Percentiles rank a stretch among this genome's conserved stretches.
Evolutionary conservation across 2,797 vertebrate species (phyloP).

Genomic region (Hybognathus amarus): DNA sequence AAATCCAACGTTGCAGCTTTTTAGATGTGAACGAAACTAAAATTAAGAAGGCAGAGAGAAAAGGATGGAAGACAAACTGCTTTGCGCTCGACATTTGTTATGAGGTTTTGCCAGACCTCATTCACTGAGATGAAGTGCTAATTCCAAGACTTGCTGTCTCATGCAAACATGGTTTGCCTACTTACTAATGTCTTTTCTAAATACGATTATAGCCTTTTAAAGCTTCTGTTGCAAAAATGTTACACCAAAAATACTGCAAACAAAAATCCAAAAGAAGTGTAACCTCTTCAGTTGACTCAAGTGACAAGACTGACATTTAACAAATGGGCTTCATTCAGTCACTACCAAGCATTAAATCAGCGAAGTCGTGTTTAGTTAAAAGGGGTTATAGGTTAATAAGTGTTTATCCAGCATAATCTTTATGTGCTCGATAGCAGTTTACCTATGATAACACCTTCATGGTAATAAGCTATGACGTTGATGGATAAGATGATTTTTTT

Average conservation of each 20-base stretch:
- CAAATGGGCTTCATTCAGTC: slow-evolving; percentile 2
- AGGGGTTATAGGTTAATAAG: slow-evolving; percentile 41
- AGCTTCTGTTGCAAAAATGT: background rate
- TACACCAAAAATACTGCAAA: background rate
- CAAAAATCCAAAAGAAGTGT: background rate
- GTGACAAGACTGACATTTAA: slow-evolving; percentile 6
- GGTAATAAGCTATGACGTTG: slow-evolving; percentile 22
- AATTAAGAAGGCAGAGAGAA: background rate
- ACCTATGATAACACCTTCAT: slow-evolving; percentile 19
- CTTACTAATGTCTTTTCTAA: slow-evolving; percentile 14
- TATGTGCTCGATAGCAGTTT: slow-evolving; percentile 35
- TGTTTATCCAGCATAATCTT: slow-evolving; percentile 34
- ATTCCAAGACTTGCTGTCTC: slow-evolving; percentile 14
- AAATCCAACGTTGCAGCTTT: background rate
- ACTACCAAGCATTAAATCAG: slow-evolving; percentile 31
- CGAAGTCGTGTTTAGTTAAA: slow-evolving; percentile 20
- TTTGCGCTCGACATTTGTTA: slow-evolving; percentile 1
- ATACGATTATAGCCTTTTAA: background rate
- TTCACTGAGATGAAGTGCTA: slow-evolving; percentile 1
- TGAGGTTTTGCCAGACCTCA: slow-evolving; percentile 13
- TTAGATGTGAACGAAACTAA: background rate
- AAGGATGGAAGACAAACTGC: background rate
- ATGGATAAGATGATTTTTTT: background rate
- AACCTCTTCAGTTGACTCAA: background rate
- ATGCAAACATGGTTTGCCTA: background rate